These are phyloP conservation scores for Porites australiensis DNA, from an alignment of 64 coral and sea anemone species.

Conservation along the genomic window DNA sequence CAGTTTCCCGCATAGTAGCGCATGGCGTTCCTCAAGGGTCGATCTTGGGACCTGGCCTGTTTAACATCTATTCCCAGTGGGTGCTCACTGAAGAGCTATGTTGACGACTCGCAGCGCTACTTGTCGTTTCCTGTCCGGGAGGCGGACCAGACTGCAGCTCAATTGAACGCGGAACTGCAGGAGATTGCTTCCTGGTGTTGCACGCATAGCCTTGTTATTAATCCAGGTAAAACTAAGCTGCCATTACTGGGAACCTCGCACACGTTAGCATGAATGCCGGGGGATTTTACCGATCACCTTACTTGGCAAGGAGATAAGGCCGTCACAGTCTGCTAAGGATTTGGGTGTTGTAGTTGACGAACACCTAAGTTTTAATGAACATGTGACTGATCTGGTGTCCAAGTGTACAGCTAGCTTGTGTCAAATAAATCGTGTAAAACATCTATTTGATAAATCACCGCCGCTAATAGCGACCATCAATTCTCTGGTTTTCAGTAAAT, in stretches of 20 bases:
- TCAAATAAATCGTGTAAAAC: no score
- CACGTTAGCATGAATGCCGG: slow-evolving; percentile 3
- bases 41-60: no score
- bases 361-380: slow-evolving; percentile 22
- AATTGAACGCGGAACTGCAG: not conserved
- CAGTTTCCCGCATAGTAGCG: no score
- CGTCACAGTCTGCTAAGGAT: slow-evolving; percentile 33
- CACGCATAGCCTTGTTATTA: slow-evolving; percentile 57
- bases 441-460: no score
- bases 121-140: no score
- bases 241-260: slow-evolving; percentile 53
- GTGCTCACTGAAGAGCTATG: no score
- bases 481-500: no score
- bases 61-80: no score
- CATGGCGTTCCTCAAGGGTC: no score
- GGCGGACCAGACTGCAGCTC: not conserved
- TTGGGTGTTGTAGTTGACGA: slow-evolving; percentile 21
- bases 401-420: not conserved
- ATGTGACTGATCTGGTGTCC: not conserved
- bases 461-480: no score
- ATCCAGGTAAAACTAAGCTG: slow-evolving; percentile 70
- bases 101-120: no score
- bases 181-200: slow-evolving; percentile 56
- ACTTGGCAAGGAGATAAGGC: slow-evolving; percentile 29
- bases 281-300: not conserved